Evolutionary conservation across 1,140 invertebrate species (phyloP).

Genomic region (Pseudachorutes palmiensis): DNA sequence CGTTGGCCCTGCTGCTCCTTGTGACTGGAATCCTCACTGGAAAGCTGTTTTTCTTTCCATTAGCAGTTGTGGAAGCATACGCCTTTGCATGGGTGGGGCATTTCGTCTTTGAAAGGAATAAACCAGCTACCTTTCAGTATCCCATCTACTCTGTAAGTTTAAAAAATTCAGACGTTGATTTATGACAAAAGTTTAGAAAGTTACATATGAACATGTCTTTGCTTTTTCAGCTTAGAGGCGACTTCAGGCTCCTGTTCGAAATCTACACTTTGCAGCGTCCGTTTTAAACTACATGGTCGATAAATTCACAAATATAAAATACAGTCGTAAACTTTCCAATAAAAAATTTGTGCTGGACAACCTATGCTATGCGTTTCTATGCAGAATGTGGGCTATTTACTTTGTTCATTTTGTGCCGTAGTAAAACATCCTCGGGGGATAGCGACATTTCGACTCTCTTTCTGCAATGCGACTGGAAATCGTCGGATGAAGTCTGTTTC

Average conservation of each 20-base stretch:
- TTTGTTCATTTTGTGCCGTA: too few species aligned
- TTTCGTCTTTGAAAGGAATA: slow-evolving; percentile 38
- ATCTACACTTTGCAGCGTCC: slow-evolving; percentile 21
- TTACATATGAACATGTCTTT: slow-evolving; percentile 10
- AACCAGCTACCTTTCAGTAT: slow-evolving; percentile 38
- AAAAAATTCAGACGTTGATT: not conserved
- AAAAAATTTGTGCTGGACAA: not conserved
- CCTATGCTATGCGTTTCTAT: too few species aligned
- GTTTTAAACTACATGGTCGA: slow-evolving; percentile 19
- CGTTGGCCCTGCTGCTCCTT: slow-evolving; percentile 13
- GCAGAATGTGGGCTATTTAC: too few species aligned
- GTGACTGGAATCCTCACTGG: slow-evolving; percentile 10
- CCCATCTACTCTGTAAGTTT: slow-evolving; percentile 35
- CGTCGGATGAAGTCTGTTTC: not conserved
- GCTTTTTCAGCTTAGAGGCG: slow-evolving; percentile 31
- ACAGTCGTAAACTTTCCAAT: not conserved
- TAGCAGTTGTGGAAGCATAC: slow-evolving; percentile 26
- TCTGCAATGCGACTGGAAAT: not conserved
- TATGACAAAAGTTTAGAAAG: slow-evolving; percentile 16
- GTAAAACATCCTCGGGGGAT: too few species aligned
- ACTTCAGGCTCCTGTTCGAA: slow-evolving; percentile 32
- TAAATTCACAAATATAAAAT: not conserved
- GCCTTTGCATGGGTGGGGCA: slow-evolving; percentile 37
- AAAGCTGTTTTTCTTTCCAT: slow-evolving; percentile 12
- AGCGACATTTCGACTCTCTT: too few species aligned